A percentile compares a stretch with the other conserved stretches of the same genome.
phyloP scores from a whole-genome alignment of 2,113 vertebrate species.

The Cacatua alba region DNA sequence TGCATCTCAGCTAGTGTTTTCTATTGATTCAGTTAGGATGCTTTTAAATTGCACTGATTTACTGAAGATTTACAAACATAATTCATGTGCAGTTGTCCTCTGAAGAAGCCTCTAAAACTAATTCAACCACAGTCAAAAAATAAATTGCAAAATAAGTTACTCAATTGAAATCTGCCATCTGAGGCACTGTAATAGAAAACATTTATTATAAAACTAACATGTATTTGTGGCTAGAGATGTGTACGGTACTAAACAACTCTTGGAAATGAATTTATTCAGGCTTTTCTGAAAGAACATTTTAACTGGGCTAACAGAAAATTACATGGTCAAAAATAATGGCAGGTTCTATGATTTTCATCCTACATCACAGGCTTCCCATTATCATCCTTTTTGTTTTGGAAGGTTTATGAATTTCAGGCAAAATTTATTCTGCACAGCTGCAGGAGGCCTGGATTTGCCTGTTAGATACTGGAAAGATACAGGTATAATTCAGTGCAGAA shows the following conservation, averaged over 20 bases:
- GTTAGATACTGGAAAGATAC: background rate
- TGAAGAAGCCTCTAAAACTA: constrained; percentile 55
- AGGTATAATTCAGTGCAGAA: background rate
- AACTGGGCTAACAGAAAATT: constrained; percentile 66
- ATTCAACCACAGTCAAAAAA: constrained; percentile 58
- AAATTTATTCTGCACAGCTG: constrained; percentile 31
- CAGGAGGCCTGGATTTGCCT: background rate
- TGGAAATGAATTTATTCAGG: constrained; percentile 54
- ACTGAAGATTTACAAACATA: constrained; percentile 43
- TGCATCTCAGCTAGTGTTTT: constrained; percentile 7
- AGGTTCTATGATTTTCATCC: constrained; percentile 53
- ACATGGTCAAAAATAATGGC: constrained; percentile 65
- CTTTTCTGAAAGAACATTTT: constrained; percentile 62
- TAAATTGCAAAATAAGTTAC: constrained; percentile 66
- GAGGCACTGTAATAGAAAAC: constrained; percentile 46
- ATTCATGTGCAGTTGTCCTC: constrained; percentile 41
- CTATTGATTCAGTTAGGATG: constrained; percentile 31
- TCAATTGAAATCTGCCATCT: constrained; percentile 62
- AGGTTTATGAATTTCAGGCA: constrained; percentile 15
- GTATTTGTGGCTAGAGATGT: constrained; percentile 46
- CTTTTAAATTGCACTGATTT: constrained; percentile 59
- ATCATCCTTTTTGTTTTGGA: background rate
- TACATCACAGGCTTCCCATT: constrained; percentile 21
- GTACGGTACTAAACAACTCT: constrained; percentile 54
- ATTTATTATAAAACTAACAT: constrained; percentile 65